phyloP scores from a whole-genome alignment of 2,797 vertebrate genomes.

The Meriones psammophilus region DNA sequence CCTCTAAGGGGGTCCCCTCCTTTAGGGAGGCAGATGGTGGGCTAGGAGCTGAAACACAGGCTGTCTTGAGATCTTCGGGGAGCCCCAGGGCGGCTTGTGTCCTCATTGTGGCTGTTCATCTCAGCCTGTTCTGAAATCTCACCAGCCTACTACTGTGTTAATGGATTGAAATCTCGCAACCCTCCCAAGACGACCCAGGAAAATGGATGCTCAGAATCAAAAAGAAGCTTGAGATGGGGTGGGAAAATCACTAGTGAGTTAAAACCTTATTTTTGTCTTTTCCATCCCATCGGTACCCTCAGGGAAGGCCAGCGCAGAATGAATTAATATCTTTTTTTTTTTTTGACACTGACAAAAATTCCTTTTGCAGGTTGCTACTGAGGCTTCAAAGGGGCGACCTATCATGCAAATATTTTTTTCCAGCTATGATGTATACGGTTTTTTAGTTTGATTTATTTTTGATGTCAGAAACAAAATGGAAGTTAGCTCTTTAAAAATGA shows the following conservation, averaged over 20 bases:
- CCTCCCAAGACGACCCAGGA: constrained; percentile 47
- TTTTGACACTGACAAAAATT: constrained; percentile 73
- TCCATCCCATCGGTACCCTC: constrained; percentile 71
- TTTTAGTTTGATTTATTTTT: constrained; percentile 83
- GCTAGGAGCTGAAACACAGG: background rate
- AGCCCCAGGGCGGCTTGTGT: background rate
- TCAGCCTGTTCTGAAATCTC: constrained; percentile 46
- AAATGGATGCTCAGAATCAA: constrained; percentile 69
- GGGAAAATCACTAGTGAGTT: constrained; percentile 69
- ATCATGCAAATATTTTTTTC: constrained; percentile 80
- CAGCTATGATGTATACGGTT: constrained; percentile 73
- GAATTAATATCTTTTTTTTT: constrained; percentile 20
- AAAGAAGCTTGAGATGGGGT: constrained; percentile 51
- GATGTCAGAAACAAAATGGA: constrained; percentile 83
- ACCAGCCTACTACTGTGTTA: constrained; percentile 50
- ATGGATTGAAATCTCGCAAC: constrained; percentile 66
- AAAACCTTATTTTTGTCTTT: constrained; percentile 73
- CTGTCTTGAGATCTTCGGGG: background rate
- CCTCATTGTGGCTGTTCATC: background rate
- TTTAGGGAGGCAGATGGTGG: background rate
- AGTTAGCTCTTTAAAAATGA: constrained; percentile 85
- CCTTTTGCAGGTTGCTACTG: constrained; percentile 75
- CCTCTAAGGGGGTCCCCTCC: background rate
- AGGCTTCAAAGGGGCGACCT: constrained; percentile 68
- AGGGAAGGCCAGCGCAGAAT: constrained; percentile 69